Evolutionary conservation across 2,888 invertebrate species (phyloP), one percentile per base, ranked within the genome.

Genomic region (Cantharis nigra): DNA sequence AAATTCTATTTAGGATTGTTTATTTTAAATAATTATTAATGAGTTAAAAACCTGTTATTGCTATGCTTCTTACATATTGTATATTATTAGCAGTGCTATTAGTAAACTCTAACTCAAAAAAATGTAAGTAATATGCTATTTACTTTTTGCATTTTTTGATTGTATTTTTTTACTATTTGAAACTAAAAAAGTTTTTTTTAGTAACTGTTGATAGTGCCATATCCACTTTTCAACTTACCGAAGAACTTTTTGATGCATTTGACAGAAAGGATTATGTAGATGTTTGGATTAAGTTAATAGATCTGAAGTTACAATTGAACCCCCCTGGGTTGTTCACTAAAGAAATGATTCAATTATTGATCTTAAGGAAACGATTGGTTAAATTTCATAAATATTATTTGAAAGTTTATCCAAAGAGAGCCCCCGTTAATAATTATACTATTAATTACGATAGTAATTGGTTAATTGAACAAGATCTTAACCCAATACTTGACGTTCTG

Each of bases 281-380:
- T 28, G 49, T 26, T 4, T 16, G n/a, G n/a, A 73, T 76, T 11
- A 69, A 76, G 62, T 14, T 76, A 18, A 76, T 76, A 14, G 76
- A 76, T 16, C 18, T 76, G 3, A 76, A 76, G 7, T 26, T 70
- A 16, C 23, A 18, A 64, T 3, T 70, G 3, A 63, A 76, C 30
- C 73, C 73, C 5, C 76, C 76, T 9, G 14, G n/a, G 3, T 16
- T 33, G 11, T 10, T 10, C 13, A 70, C 64, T 5, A 7, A 5
- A 9, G 70, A 64, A 33, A 28, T 69, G 30, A 10, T 16, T 11
- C 0, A 20, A 0, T 33, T 74, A 20, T 63, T 74, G 62, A 62
- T 3, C 0, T 9, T 20, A 10, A 62, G 30, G 20, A n/a, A 63
- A 1, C 9, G n/a, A 9, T 20, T 74, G 16, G 30, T 18, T n/a